A percentile compares a stretch with the other conserved stretches of the same genome.
Evolutionary conservation across 2,888 invertebrate species (phyloP).

Genomic region (Andricus quercusramuli): DNA sequence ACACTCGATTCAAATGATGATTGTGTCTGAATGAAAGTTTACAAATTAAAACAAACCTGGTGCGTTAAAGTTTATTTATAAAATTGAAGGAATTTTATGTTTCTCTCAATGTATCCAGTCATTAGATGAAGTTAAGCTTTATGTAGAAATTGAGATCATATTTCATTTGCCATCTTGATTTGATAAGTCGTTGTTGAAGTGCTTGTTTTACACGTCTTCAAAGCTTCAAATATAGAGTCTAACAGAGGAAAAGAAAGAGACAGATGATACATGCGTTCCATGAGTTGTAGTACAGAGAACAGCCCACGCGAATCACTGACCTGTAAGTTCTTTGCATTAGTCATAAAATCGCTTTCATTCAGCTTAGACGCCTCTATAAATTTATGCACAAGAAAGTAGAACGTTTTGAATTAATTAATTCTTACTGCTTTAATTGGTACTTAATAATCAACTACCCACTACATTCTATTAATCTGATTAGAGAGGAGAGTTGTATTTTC

Average conservation of each 20-base stretch:
- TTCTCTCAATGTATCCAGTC: too few relatives aligned
- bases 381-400: background rate
- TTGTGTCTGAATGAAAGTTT: too few relatives aligned
- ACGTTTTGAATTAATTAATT: background rate
- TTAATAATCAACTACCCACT: background rate
- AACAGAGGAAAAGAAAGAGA: conserved; percentile 34
- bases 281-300: conserved; percentile 26
- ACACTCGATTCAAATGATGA: background rate
- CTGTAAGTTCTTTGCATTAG: conserved; percentile 13
- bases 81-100: too few relatives aligned
- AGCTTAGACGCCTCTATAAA: background rate
- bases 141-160: conserved; percentile 11
- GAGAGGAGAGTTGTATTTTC: background rate
- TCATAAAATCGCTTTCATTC: conserved; percentile 21
- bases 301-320: conserved; percentile 18
- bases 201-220: conserved; percentile 21
- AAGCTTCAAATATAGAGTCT: background rate
- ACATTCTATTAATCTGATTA: background rate
- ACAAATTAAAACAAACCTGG: too few relatives aligned
- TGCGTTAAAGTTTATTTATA: too few relatives aligned
- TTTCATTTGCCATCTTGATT: conserved; percentile 29
- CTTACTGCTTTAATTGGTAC: background rate
- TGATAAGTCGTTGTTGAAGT: conserved; percentile 22
- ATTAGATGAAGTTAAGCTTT: background rate
- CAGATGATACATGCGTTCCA: conserved; percentile 25